phyloP scores from a whole-genome alignment of 2,113 vertebrate genomes.

The Ranitomeya imitator region DNA sequence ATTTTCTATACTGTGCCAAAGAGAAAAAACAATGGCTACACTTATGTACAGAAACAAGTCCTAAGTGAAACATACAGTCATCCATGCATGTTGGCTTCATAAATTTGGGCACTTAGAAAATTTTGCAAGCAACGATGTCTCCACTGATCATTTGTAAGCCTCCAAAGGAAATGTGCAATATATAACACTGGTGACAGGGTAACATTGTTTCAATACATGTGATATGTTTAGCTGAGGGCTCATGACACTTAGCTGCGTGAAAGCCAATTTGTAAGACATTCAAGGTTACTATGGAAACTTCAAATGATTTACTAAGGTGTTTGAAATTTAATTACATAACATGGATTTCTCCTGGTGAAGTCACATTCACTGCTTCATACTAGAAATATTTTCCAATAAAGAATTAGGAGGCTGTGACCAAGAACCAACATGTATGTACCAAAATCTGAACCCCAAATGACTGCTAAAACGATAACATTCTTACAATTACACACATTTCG shows the following conservation, averaged over 20 bases:
- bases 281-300: slow-evolving; percentile 35
- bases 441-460: background rate
- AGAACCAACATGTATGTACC: background rate
- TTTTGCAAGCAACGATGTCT: background rate
- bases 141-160: background rate
- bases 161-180: background rate
- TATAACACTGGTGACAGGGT: slow-evolving; percentile 9
- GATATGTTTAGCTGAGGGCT: slow-evolving; percentile 36
- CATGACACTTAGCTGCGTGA: slow-evolving; percentile 31
- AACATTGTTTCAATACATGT: slow-evolving; percentile 37
- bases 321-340: slow-evolving; percentile 46
- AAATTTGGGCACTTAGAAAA: background rate
- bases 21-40: too few species aligned
- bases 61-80: background rate
- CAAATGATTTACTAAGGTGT: slow-evolving; percentile 44
- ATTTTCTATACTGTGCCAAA: too few species aligned
- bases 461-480: too few species aligned
- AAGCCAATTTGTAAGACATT: slow-evolving; percentile 43
- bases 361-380: background rate
- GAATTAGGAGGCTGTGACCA: background rate
- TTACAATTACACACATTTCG: too few species aligned
- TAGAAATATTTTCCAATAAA: slow-evolving; percentile 12
- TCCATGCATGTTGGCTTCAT: background rate
- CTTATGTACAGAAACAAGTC: background rate
- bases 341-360: slow-evolving; percentile 10